phyloP scores from a whole-genome alignment of 2,113 vertebrate genomes.

The Pangasianodon hypophthalmus region DNA sequence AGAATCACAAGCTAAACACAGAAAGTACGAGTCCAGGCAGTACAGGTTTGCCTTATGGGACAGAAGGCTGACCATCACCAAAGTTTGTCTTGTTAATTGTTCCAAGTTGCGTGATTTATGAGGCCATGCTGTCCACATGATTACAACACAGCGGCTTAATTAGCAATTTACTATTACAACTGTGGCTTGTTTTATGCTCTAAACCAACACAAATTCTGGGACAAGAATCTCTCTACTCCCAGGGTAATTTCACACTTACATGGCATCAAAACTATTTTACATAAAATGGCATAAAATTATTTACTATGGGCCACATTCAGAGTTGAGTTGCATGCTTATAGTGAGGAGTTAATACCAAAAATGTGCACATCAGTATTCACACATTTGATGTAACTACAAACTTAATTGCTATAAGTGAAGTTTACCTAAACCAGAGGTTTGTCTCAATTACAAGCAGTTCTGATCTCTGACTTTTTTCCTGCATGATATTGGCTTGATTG shows the following conservation, averaged over 20 bases:
- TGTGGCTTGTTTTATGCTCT: not conserved
- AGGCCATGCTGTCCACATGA: constrained; percentile 20
- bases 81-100: constrained; percentile 2
- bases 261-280: not conserved
- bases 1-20: not conserved
- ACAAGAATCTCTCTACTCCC: not conserved
- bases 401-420: not conserved
- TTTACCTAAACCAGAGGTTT: not conserved
- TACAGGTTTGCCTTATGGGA: not conserved
- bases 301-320: not conserved
- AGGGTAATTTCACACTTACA: not conserved
- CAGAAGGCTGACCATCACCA: constrained; percentile 17
- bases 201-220: constrained; percentile 19
- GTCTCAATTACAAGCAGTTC: not conserved
- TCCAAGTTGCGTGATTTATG: not conserved
- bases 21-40: not conserved
- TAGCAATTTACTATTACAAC: not conserved
- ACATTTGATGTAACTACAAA: not conserved
- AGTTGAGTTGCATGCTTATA: not conserved
- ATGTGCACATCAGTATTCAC: not conserved
- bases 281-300: not conserved
- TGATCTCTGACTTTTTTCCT: not conserved
- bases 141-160: not conserved
- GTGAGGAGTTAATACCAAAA: not conserved
- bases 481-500: not conserved